A percentile compares a stretch with the other conserved stretches of the same genome.
phyloP scores from a whole-genome alignment of 1,140 invertebrate genomes.

The Onthophagus taurus region DNA sequence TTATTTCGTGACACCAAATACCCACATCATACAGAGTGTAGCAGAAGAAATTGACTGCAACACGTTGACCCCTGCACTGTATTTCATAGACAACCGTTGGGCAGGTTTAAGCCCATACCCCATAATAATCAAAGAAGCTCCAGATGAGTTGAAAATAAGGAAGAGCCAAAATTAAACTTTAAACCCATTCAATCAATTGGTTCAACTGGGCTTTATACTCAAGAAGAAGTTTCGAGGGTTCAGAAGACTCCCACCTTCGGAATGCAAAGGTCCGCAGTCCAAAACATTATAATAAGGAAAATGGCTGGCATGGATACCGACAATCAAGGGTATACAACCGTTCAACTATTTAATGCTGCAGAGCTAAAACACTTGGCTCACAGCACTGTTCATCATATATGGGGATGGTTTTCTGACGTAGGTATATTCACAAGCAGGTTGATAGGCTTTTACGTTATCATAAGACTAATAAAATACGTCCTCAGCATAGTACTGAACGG shows the following conservation, averaged over 20 bases:
- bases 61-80: too few relatives aligned
- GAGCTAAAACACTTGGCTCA: constrained; percentile 8
- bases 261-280: constrained; percentile 5
- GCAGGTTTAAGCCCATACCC: too few relatives aligned
- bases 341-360: background rate
- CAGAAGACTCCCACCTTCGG: constrained; percentile 15
- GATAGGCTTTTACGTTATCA: constrained; percentile 10
- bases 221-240: constrained; percentile 12
- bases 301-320: constrained; percentile 7
- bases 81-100: too few relatives aligned
- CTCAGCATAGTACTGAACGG: background rate
- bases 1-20: too few relatives aligned
- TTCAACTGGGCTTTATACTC: constrained; percentile 9
- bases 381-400: constrained; percentile 6
- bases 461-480: constrained; percentile 6
- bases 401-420: constrained; percentile 14
- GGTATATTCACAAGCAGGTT: constrained; percentile 13
- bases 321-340: constrained; percentile 1
- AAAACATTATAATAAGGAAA: constrained; percentile 12
- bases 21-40: too few relatives aligned
- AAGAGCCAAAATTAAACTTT: constrained; percentile 8
- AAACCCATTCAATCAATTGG: constrained; percentile 12
- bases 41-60: too few relatives aligned
- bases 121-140: too few relatives aligned
- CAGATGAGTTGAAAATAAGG: too few relatives aligned